phyloP scores from a whole-genome alignment of 1,140 invertebrate genomes.

The Drosophila pseudoobscura region DNA sequence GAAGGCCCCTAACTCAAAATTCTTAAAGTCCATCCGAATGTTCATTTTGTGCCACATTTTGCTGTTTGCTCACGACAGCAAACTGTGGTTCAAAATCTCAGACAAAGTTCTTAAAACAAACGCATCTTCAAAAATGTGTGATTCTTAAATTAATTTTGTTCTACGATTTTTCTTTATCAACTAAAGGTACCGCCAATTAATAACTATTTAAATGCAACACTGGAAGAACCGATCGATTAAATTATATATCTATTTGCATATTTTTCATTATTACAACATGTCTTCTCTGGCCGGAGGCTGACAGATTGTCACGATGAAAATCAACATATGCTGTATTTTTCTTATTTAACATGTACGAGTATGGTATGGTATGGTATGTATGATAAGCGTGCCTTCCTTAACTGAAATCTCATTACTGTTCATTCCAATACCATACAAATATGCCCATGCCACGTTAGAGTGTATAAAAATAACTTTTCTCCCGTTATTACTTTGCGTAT shows the following conservation, averaged over 20 bases:
- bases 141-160: constrained; percentile 29
- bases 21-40: constrained; percentile 10
- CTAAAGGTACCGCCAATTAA: constrained; percentile 53
- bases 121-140: constrained; percentile 47
- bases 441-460: constrained; percentile 61
- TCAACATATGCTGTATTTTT: not conserved
- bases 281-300: no score
- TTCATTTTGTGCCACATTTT: constrained; percentile 70
- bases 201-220: constrained; percentile 58
- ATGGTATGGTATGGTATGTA: constrained; percentile 25
- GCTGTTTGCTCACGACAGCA: constrained; percentile 83
- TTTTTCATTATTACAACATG: not conserved
- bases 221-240: constrained; percentile 65
- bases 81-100: constrained; percentile 65
- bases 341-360: constrained; percentile 25
- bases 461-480: constrained; percentile 74
- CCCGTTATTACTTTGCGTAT: constrained; percentile 45
- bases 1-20: not conserved
- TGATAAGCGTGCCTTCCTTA: constrained; percentile 9
- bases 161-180: constrained; percentile 37
- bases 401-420: constrained; percentile 49
- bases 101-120: constrained; percentile 11
- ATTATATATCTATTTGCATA: constrained; percentile 15
- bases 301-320: constrained; percentile 11
- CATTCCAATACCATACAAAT: constrained; percentile 70